Base-by-base conservation (phyloP, 2,797 vertebrate genomes). In the Mus spretus region DNA sequence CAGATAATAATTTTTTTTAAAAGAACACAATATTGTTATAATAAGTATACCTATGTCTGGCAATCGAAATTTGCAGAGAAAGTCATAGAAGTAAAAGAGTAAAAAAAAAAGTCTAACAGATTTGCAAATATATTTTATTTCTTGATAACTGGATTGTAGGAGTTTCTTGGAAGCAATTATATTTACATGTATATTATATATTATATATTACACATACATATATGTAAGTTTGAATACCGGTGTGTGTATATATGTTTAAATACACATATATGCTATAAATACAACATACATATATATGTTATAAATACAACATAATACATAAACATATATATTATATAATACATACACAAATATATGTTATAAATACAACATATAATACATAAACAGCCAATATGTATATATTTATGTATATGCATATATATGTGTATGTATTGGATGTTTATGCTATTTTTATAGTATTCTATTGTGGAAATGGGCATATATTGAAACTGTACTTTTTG, bases 51-150 rank as follows among this genome's bases (percentile, higher is more conserved):
- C 1, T 87, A 0, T 44, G 89, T 91, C 0, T 14, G 1, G 40
- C 50, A 50, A 17, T 94, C 92, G 50, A 4, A 26, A 0, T 0
- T 89, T 70, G 28, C 83, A 95, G 94, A 89, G 40, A 95, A 81
- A 72, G 70, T n/a, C 61, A 65, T 90, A 74, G 20, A 77, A 97
- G 86, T 13, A 95, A 12, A 89, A 85, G 79, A 97, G 86, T 13
- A 95, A 12, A 89, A 85, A n/a, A 85, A 97, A 6, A 78, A 4
- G 6, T 8, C 67, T 97, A 0, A 2, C 63, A 93, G 1, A 90
- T 95, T 97, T 96, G 13, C 11, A 94, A 98, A 94, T 93, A 7
- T 96, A 88, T 31, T 79, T 4, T 83, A 47, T 88, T 47, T 93
- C 26, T 91, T 78, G 13, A 91, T 94, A 97, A 79, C 1, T 84